phyloP scores from a whole-genome alignment of 2,797 vertebrate genomes.

The Uromys caudimaculatus region DNA sequence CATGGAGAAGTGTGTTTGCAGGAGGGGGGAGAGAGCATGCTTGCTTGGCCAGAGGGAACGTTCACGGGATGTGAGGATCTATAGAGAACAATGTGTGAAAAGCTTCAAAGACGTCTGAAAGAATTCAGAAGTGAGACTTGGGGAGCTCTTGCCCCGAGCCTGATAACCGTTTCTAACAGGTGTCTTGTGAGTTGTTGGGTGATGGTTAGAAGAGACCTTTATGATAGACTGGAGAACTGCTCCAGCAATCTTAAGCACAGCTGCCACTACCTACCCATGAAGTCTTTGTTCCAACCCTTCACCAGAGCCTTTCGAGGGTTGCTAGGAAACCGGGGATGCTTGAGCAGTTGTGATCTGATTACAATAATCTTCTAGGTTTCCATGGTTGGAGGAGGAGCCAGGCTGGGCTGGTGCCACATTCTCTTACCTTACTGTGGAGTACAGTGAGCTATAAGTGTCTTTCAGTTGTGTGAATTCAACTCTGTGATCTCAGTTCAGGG shows the following conservation, averaged over 20 bases:
- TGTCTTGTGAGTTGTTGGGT: not conserved
- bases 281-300: constrained; percentile 65
- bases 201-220: constrained; percentile 11
- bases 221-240: constrained; percentile 36
- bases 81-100: not conserved
- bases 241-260: constrained; percentile 42
- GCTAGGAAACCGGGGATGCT: constrained; percentile 80
- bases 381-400: constrained; percentile 47
- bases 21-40: not conserved
- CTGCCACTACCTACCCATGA: constrained; percentile 50
- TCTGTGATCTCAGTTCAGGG: constrained; percentile 60
- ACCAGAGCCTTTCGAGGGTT: constrained; percentile 73
- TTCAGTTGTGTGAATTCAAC: not conserved
- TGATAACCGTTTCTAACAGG: not conserved
- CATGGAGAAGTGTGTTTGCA: rapidly evolving
- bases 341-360: constrained; percentile 74
- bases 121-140: not conserved
- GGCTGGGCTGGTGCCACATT: constrained; percentile 1
- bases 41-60: not conserved
- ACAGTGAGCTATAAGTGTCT: not conserved
- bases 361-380: constrained; percentile 70
- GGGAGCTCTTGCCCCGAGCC: not conserved
- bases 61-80: rapidly evolving
- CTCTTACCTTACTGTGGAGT: constrained; percentile 45
- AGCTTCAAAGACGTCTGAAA: not conserved